phyloP scores from a whole-genome alignment of 2,888 invertebrate species.

The Metallyticus violacea region DNA sequence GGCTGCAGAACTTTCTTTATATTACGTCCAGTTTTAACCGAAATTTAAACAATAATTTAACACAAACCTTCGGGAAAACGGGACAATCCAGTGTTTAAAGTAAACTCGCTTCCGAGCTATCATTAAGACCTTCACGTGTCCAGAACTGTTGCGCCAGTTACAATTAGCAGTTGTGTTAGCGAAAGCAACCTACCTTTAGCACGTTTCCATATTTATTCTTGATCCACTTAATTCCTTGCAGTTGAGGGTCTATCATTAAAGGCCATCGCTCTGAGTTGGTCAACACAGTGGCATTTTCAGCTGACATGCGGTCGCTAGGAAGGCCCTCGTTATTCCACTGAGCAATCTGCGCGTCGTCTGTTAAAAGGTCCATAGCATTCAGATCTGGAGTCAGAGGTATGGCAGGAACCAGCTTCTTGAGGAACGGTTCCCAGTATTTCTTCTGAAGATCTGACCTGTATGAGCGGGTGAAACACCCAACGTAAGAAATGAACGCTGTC shows the following conservation, averaged over 20 bases:
- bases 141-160: too few species aligned
- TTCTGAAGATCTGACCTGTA: slow-evolving; percentile 78
- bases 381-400: slow-evolving; percentile 77
- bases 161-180: too few species aligned
- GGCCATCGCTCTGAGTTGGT: slow-evolving; percentile 90
- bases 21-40: too few species aligned
- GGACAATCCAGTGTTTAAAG: too few species aligned
- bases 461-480: slow-evolving; percentile 86
- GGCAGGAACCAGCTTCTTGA: slow-evolving; percentile 63
- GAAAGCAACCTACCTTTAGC: slow-evolving; percentile 53
- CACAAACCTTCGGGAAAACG: too few species aligned
- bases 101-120: too few species aligned
- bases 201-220: slow-evolving; percentile 77
- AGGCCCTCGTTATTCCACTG: slow-evolving; percentile 92
- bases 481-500: slow-evolving; percentile 91
- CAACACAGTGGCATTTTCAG: slow-evolving; percentile 91
- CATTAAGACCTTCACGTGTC: too few species aligned
- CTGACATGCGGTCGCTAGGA: slow-evolving; percentile 89
- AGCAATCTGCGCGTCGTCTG: slow-evolving; percentile 90
- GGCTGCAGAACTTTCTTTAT: too few species aligned
- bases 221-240: slow-evolving; percentile 93
- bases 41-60: too few species aligned
- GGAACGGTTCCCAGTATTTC: slow-evolving; percentile 75
- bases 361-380: slow-evolving; percentile 81
- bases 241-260: slow-evolving; percentile 90